Percentiles rank a stretch among this genome's conserved stretches.
Conservation (phyloP, 1,140 invertebrate species). For the Brachionus calyciflorus region DNA sequence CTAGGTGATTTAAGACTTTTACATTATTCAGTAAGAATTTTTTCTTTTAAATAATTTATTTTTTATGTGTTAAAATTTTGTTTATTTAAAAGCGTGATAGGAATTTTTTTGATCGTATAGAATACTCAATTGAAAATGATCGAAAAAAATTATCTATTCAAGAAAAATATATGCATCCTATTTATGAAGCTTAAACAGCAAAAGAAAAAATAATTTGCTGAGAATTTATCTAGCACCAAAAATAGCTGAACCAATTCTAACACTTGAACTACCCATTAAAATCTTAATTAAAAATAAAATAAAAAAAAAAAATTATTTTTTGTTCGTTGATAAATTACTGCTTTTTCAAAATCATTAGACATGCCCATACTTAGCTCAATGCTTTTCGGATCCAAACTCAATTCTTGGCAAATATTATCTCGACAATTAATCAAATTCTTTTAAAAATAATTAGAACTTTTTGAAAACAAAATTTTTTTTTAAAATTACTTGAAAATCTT, state of each 20-base stretch:
- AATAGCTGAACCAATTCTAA: slow-evolving; percentile 80
- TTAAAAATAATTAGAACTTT: not conserved
- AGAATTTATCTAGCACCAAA: slow-evolving; percentile 74
- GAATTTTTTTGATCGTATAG: no score
- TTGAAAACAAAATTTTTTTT: not conserved
- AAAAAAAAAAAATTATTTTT: not conserved
- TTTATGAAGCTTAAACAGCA: no score
- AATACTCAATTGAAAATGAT: no score
- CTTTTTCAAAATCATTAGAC: slow-evolving; percentile 91
- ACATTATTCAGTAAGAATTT: no score
- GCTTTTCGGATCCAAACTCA: slow-evolving; percentile 67
- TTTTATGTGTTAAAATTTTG: no score
- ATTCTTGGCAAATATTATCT: slow-evolving; percentile 68
- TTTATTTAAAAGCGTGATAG: no score
- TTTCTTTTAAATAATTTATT: no score
- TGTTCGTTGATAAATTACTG: slow-evolving; percentile 65
- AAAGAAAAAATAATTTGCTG: no score
- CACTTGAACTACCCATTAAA: slow-evolving; percentile 80
- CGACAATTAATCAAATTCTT: slow-evolving; percentile 70
- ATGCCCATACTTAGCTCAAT: slow-evolving; percentile 96
- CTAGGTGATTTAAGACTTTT: no score
- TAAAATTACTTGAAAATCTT: slow-evolving; percentile 73
- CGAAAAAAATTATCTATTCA: no score
- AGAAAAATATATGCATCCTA: no score
- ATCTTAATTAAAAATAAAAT: slow-evolving; percentile 65